Evolutionary conservation across 2,797 vertebrate species (phyloP).

Genomic region (Leptatherina wallacei): DNA sequence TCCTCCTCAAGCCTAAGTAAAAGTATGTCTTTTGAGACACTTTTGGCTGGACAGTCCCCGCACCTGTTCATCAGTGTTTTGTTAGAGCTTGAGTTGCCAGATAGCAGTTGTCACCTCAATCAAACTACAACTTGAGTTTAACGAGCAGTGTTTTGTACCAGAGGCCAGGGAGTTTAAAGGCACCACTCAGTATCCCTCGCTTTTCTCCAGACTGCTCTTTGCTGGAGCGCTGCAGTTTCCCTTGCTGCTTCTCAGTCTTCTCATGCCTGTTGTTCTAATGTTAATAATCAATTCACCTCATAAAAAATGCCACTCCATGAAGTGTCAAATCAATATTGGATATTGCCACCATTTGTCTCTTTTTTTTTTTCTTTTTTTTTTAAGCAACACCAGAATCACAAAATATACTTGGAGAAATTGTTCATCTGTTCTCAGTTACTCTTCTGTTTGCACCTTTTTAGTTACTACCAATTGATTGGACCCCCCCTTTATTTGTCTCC

Average conservation of each 20-base stretch:
- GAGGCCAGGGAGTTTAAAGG: background rate
- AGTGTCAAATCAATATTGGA: background rate
- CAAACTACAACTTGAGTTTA: background rate
- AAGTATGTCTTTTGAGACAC: background rate
- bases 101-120: background rate
- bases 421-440: background rate
- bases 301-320: background rate
- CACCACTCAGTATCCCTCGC: background rate
- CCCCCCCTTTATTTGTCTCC: background rate
- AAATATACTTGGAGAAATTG: background rate
- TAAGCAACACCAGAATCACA: background rate
- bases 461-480: background rate
- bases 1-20: background rate
- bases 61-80: background rate
- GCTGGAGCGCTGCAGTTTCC: no score
- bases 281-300: background rate
- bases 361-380: no score
- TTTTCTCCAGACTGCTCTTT: no score
- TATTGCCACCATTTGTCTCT: background rate
- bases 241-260: background rate
- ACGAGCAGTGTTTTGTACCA: background rate
- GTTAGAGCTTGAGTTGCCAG: background rate
- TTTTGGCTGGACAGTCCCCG: background rate
- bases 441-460: background rate
- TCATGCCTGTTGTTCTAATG: background rate